phyloP scores from a whole-genome alignment of 2,888 invertebrate species.

The Macropis europaea region DNA sequence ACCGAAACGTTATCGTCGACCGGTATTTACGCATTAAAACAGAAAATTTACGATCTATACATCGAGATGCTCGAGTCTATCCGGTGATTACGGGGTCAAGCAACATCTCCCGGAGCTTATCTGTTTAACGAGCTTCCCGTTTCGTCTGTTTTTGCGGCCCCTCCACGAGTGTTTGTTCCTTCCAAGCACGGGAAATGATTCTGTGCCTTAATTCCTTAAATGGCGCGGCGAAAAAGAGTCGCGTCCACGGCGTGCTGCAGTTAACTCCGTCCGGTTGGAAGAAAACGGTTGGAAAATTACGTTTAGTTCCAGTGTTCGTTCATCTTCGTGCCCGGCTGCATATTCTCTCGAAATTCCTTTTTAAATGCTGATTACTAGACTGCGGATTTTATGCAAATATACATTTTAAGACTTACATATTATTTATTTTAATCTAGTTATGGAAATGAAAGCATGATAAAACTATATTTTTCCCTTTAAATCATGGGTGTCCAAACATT shows the following conservation, averaged over 20 bases:
- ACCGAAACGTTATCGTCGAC: constrained; percentile 42
- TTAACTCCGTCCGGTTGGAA: constrained; percentile 19
- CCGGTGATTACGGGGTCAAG: constrained; percentile 27
- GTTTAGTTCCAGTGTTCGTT: not conserved
- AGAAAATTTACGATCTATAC: constrained; percentile 31
- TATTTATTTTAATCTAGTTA: too few relatives aligned
- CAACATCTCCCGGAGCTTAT: constrained; percentile 33
- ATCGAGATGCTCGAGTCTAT: constrained; percentile 21
- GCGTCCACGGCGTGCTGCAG: not conserved
- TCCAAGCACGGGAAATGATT: constrained; percentile 19
- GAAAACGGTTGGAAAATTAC: constrained; percentile 7
- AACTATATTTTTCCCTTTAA: too few relatives aligned
- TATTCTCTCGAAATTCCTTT: too few relatives aligned
- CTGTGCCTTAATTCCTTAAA: constrained; percentile 33
- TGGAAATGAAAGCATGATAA: too few relatives aligned
- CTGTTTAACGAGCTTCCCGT: constrained; percentile 46
- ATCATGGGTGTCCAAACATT: too few relatives aligned
- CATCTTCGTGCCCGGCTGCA: too few relatives aligned
- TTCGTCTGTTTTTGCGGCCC: constrained; percentile 15
- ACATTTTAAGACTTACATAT: too few relatives aligned
- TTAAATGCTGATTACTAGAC: too few relatives aligned
- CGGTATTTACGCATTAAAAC: constrained; percentile 30
- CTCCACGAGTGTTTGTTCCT: constrained; percentile 13
- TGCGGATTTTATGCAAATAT: too few relatives aligned
- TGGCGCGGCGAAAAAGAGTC: constrained; percentile 24